phyloP scores from a whole-genome alignment of 2,113 vertebrate species.

The Etia nguti region DNA sequence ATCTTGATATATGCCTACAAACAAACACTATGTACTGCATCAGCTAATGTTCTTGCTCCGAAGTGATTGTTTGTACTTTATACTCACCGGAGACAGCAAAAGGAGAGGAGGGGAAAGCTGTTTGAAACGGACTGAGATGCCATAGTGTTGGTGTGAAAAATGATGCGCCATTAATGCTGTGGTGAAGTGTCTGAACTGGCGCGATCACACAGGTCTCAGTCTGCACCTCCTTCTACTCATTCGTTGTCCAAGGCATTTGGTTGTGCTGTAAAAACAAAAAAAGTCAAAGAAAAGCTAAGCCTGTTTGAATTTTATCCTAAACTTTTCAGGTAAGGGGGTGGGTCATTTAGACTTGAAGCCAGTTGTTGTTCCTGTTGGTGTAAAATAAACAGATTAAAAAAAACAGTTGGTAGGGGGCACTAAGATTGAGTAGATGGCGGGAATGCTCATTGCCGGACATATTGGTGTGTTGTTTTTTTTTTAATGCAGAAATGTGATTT shows the following conservation, averaged over 20 bases:
- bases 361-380: constrained; percentile 24
- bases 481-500: not conserved
- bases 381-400: not conserved
- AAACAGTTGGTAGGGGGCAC: not conserved
- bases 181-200: constrained; percentile 30
- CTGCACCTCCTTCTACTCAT: not conserved
- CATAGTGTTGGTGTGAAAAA: constrained; percentile 13
- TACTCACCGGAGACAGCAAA: not conserved
- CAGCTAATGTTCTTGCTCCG: constrained; percentile 18
- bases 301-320: not conserved
- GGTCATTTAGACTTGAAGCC: constrained; percentile 3
- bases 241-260: constrained; percentile 4
- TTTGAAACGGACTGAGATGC: not conserved
- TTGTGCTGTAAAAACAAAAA: constrained; percentile 24
- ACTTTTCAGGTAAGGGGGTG: not conserved
- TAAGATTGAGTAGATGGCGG: not conserved
- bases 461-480: not conserved
- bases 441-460: not conserved
- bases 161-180: constrained; percentile 19
- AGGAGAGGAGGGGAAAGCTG: not conserved
- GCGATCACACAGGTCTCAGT: constrained; percentile 1
- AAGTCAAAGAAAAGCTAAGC: not conserved
- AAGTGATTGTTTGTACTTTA: constrained; percentile 47
- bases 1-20: constrained; percentile 37
- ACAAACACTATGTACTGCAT: constrained; percentile 23